Conservation (phyloP, 2,113 vertebrate genomes). For the Bagarius yarrelli region DNA sequence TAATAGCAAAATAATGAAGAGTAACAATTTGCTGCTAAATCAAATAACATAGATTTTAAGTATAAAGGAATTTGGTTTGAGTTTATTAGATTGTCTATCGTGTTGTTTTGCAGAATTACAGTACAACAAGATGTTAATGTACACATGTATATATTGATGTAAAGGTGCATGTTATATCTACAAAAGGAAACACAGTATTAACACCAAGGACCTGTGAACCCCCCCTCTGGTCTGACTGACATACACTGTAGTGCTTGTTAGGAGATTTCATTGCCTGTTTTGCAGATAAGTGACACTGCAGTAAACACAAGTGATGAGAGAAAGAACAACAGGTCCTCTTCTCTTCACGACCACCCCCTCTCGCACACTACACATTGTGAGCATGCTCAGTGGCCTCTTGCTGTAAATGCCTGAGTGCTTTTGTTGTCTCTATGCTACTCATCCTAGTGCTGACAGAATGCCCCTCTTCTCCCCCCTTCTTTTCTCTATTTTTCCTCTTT, state of each 20-base stretch:
- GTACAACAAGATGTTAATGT: neutral
- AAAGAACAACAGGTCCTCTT: constrained; percentile 52
- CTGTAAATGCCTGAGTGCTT: constrained; percentile 50
- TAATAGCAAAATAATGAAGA: neutral
- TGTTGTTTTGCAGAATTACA: neutral
- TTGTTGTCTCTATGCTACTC: constrained; percentile 43
- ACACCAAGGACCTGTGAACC: constrained; percentile 11
- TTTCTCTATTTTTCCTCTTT: constrained; percentile 23
- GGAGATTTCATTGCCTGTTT: constrained; percentile 39
- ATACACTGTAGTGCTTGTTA: constrained; percentile 14
- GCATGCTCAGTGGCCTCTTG: constrained; percentile 46
- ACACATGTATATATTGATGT: too few species aligned
- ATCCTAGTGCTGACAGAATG: constrained; percentile 50
- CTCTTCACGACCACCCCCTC: neutral
- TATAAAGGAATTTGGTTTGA: neutral
- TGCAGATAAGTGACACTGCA: constrained; percentile 40
- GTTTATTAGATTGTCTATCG: neutral
- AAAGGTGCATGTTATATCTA: too few species aligned
- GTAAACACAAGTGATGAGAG: constrained; percentile 45
- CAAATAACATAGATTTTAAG: neutral
- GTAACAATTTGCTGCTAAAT: neutral
- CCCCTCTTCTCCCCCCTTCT: constrained; percentile 34
- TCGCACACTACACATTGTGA: constrained; percentile 19
- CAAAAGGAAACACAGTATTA: neutral
- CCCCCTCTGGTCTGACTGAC: neutral